Conservation (phyloP, 2,113 vertebrate species). For the Myotis brandtii region DNA sequence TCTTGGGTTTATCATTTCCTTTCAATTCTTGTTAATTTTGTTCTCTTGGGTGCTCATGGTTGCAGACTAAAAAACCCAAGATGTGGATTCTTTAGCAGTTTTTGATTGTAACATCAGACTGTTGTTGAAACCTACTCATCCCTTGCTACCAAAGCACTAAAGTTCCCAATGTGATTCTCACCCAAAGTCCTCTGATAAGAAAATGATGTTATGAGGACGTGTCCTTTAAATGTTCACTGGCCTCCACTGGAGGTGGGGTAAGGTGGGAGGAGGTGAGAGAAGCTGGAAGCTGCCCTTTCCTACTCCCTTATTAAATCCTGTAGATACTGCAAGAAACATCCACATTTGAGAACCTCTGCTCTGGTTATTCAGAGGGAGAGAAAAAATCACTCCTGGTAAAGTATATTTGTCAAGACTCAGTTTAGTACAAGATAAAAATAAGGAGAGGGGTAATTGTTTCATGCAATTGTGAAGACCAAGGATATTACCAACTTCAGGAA, state of each 20-base stretch:
- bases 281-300: not conserved
- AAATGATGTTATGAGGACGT: not conserved
- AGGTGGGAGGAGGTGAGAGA: not conserved
- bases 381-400: not conserved
- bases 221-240: not conserved
- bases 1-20: not conserved
- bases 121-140: not conserved
- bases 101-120: not conserved
- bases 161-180: constrained; percentile 6
- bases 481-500: not conserved
- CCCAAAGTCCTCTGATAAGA: constrained; percentile 8
- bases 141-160: constrained; percentile 28
- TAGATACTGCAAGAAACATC: not conserved
- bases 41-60: not conserved
- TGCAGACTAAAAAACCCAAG: not conserved
- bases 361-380: not conserved
- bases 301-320: not conserved
- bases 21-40: constrained; percentile 26
- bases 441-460: not conserved
- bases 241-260: not conserved
- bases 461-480: not conserved
- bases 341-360: not conserved
- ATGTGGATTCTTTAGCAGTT: not conserved
- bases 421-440: constrained; percentile 41
- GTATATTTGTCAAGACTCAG: not conserved